These are phyloP conservation scores for Dysidea cf. avara DNA, from an alignment of 37 sponge, comb jelly and placozoan species.

Conservation along the genomic window DNA sequence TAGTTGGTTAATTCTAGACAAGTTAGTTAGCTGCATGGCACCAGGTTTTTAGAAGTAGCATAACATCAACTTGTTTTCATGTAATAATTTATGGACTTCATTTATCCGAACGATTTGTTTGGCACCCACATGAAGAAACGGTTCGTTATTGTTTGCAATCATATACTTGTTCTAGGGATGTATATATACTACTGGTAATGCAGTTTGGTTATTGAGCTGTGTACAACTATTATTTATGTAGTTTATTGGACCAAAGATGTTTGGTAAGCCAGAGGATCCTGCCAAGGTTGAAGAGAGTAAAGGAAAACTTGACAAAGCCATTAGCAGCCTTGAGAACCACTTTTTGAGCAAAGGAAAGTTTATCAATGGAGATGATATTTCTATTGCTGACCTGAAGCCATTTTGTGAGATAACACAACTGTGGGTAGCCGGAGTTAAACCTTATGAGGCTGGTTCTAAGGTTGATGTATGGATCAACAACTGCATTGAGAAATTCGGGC, in stretches of 20 bases:
- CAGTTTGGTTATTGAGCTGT: too few relatives aligned
- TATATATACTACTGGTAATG: too few relatives aligned
- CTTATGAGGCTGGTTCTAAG: slow-evolving; percentile 36
- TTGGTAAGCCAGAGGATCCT: slow-evolving; percentile 40
- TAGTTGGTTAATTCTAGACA: too few relatives aligned
- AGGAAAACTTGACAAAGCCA: slow-evolving; percentile 7
- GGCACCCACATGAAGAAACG: too few relatives aligned
- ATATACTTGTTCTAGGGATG: too few relatives aligned
- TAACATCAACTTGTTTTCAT: too few relatives aligned
- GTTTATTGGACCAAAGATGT: slow-evolving; percentile 33
- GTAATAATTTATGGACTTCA: too few relatives aligned
- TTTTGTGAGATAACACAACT: slow-evolving; percentile 74
- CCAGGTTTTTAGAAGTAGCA: too few relatives aligned
- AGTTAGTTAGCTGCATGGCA: too few relatives aligned
- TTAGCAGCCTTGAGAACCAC: slow-evolving; percentile 50
- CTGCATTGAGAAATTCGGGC: slow-evolving; percentile 49
- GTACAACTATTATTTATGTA: too few relatives aligned
- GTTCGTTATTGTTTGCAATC: too few relatives aligned
- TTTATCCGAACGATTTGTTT: too few relatives aligned
- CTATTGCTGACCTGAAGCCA: slow-evolving; percentile 80
- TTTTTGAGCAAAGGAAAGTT: slow-evolving; percentile 69
- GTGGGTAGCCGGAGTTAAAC: slow-evolving; percentile 39
- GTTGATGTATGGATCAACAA: slow-evolving; percentile 56
- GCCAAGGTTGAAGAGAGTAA: slow-evolving; percentile 21
- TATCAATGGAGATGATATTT: slow-evolving; percentile 63